Conservation (phyloP, 2,113 vertebrate genomes). For the Limanda limanda region DNA sequence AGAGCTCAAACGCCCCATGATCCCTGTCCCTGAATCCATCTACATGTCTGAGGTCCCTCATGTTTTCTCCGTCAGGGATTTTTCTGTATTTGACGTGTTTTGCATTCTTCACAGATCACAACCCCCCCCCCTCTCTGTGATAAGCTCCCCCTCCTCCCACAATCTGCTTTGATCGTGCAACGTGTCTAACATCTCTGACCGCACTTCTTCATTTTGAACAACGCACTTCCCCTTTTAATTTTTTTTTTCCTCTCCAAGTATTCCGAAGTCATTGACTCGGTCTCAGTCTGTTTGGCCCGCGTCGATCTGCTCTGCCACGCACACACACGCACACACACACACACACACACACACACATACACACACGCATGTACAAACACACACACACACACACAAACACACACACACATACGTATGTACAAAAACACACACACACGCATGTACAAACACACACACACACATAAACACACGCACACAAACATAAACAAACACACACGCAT, state of each 20-base stretch:
- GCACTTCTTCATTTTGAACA: constrained; percentile 70
- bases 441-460: constrained; percentile 25
- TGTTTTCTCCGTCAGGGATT: too few species aligned
- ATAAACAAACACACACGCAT: too few species aligned
- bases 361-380: too few species aligned
- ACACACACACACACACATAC: not conserved
- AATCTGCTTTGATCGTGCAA: constrained; percentile 27
- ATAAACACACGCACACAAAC: constrained; percentile 5
- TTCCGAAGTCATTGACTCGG: constrained; percentile 37
- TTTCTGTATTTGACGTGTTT: too few species aligned
- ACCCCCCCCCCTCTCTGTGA: not conserved
- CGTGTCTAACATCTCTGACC: constrained; percentile 48
- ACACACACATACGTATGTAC: constrained; percentile 5
- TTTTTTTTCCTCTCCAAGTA: constrained; percentile 1
- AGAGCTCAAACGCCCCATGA: too few species aligned
- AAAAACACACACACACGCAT: not conserved
- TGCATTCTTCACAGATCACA: too few species aligned
- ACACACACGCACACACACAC: not conserved
- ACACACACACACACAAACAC: not conserved
- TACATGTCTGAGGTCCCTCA: too few species aligned
- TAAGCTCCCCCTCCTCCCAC: not conserved
- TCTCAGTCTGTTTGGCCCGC: constrained; percentile 22
- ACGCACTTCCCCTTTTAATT: constrained; percentile 61
- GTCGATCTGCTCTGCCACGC: constrained; percentile 25
- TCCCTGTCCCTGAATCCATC: too few species aligned